Base-by-base conservation (phyloP, 2,888 invertebrate genomes). In the Drosophila kanekoi region DNA sequence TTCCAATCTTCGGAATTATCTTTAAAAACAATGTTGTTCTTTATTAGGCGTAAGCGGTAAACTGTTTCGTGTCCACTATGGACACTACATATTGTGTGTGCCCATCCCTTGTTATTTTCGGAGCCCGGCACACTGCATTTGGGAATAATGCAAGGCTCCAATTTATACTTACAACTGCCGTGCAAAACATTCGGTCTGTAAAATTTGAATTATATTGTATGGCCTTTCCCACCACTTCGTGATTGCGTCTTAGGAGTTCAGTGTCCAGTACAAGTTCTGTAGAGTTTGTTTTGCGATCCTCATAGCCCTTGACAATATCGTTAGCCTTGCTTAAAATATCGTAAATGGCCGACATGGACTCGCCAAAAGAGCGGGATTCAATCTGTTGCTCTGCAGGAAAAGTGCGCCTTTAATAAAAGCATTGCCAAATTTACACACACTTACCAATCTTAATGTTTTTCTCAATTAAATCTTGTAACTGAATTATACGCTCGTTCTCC, bases 221-320 rank as follows among this genome's bases (percentile, higher is more conserved):
- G 1, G 91, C 82, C 32, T 89, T 90, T 1, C 89, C 88, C 4
- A 92, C 80, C 0, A 92, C 77, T 56, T 92, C 91, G 70, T 91
- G 89, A 53, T 89, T 90, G 60, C 92, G 90, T 48, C 91, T 88
- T 0, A 92, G 78, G 0, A 92, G 89, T 62, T 93, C 90, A 1
- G 93, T 92, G 79, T 93, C 92, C 65, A 90, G 84, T 3, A 92
- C 90, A 8, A 92, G 87, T 71, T 92, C 92, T 3, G 90, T 86
- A 9, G 92, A 80, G 71, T 93, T 92, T 33, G 92, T 91, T 1
- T 89, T 79, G 3, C 89, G 89, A 16, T 91, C 86, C 4, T 86
- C 81, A 10, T 87, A 70, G 11, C 84, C 88, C 9, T 70, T 79
- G 11, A 81, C 86, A 3, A 90, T 83, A 2, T 81, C 66, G 63